Evolutionary conservation across 2,113 vertebrate species (phyloP), one percentile per base, ranked within the genome.

Genomic region (Sakesphorus luctuosus): DNA sequence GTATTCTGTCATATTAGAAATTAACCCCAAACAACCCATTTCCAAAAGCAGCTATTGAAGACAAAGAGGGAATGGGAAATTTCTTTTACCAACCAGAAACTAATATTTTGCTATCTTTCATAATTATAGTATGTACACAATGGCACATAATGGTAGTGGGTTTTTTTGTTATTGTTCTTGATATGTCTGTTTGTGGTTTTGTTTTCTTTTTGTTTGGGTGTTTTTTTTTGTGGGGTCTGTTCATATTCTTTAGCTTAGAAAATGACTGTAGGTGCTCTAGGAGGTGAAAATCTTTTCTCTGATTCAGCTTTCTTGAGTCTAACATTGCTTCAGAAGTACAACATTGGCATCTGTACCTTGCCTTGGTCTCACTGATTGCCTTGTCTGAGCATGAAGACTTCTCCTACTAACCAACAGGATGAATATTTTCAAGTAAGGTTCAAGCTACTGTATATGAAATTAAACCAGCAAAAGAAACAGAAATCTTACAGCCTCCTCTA

Each of bases 391-490:
- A 40, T n/a, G 43, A 87, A 71, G 44, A 74, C 26, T 13, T 35
- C 23, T 1, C 8, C 23, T 86, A 62, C 69, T 77, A 82, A 74
- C 10, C 21, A 84, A 65, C 23, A 93, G 53, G 35, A 92, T 53
- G 46, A 91, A 76, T 10, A 63, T 91, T 95, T 97, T 76, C 49
- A 89, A 62, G 68, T 43, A 11, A 80, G 8, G 26, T 69, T 72
- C 67, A 74, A 85, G 18, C 12, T 61, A 47, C 21, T 81, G 10
- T 33, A 61, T 71, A 16, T 46, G 62, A 93, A 96, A 94, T 58
- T 53, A 89, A 95, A 59, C 31, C 18, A 81, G 68, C 10, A 73
- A 73, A 94, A 95, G 61, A 77, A 96, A 88, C 24, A 78, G 44
- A 91, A 89, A 18, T 49, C 56, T 91, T 95, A 86, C 12, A 71